Conservation (phyloP, 1,140 invertebrate species). For the Zaprionus taronus region DNA sequence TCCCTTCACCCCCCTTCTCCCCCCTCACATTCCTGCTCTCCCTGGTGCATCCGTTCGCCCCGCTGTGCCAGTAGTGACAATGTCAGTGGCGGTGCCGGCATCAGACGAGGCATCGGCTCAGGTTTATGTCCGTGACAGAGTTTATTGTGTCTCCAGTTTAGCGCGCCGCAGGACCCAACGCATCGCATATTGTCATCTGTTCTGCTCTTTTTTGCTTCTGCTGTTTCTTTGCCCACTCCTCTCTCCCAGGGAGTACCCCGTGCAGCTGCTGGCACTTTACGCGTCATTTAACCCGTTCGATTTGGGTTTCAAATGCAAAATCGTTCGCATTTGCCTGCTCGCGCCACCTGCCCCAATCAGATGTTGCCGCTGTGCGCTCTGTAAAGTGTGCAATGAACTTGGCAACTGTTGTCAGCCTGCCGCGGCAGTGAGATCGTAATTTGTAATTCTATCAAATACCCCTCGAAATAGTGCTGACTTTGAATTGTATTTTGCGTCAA, state of each 20-base stretch:
- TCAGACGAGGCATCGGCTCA: constrained; percentile 10
- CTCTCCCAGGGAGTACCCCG: background rate
- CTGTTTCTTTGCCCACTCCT: background rate
- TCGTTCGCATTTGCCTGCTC: constrained; percentile 4
- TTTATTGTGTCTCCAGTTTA: constrained; percentile 46
- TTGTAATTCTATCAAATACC: constrained; percentile 25
- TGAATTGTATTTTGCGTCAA: background rate
- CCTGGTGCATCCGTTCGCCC: background rate
- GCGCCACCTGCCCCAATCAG: constrained; percentile 24
- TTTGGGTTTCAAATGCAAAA: constrained; percentile 58
- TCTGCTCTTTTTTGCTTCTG: background rate
- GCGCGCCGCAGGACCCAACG: constrained; percentile 29
- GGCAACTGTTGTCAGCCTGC: constrained; percentile 55
- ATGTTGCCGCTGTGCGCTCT: constrained; percentile 3
- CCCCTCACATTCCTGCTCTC: background rate
- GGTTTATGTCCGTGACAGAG: constrained; percentile 41
- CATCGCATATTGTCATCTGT: constrained; percentile 27
- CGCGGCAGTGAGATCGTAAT: background rate
- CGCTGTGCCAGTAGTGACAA: constrained; percentile 30
- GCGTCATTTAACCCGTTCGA: constrained; percentile 70
- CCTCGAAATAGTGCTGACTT: constrained; percentile 1
- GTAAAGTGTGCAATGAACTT: constrained; percentile 31
- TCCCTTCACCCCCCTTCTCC: background rate
- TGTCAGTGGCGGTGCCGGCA: constrained; percentile 21
- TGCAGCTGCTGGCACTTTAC: constrained; percentile 54